Evolutionary conservation across 2,113 vertebrate species (phyloP), one percentile per base, ranked within the genome.

Genomic region (Barbus barbus): DNA sequence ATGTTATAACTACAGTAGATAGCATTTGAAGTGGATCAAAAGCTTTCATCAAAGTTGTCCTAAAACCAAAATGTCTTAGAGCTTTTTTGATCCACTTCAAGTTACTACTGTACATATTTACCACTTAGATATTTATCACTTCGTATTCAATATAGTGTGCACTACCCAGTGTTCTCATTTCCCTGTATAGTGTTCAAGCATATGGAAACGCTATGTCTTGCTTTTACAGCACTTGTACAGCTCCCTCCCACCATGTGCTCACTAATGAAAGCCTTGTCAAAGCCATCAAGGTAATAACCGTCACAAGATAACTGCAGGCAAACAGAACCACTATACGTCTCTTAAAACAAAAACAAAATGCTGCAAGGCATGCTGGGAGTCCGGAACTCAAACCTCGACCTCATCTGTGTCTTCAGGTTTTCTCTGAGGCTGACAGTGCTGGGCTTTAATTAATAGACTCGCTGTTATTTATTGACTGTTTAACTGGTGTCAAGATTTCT

Each of bases 401-500:
- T 46, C 46, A 61, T 65, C 82, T 77, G 44, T 85, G 90, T 91
- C 74, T 89, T 84, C 36, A 67, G 81, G 56, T 76, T 16, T 71
- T 87, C 26, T 88, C 81, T 3, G 31, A 85, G 80, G 72, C 87
- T 87, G 88, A 86, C 82, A 72, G 46, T 48, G 84, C 65, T 87
- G 82, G 86, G 82, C 89, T 84, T 90, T 86, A 89, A 93, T 93
- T 92, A 92, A 90, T 90, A 86, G 83, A 81, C 16, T 20, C 22
- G 0, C 9, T 63, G 51, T 61, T 63, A 72, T n/a, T 67, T 61
- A 92, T 89, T 93, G 92, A 94, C 94, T 92, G 93, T 94, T 88
- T 94, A 93, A 20, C 26, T 65, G 6, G 61, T 3, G 26, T n/a
- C 41, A 53, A 24, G 5, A 38, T 38, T 60, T 65, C 9, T 22